These are phyloP conservation scores for Bemisia tabaci DNA, from an alignment of 1,140 invertebrate genomes.

Conservation along the genomic window DNA sequence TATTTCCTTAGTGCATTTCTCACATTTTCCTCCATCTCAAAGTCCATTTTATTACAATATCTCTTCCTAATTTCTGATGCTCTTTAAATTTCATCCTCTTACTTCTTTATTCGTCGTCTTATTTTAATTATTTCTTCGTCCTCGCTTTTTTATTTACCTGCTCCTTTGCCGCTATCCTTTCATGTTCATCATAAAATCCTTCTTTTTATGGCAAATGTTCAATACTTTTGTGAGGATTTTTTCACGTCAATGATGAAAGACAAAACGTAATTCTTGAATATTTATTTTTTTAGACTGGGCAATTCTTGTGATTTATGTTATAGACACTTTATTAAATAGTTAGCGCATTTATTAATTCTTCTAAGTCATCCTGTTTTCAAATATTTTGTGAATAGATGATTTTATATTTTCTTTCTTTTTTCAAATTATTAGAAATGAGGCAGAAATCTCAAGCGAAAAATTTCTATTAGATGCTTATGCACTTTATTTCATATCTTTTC, in stretches of 20 bases:
- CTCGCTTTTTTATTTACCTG: neutral
- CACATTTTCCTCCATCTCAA: too few relatives aligned
- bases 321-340: neutral
- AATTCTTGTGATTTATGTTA: neutral
- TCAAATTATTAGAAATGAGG: too few relatives aligned
- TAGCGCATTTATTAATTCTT: neutral
- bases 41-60: too few relatives aligned
- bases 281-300: neutral
- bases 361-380: neutral
- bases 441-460: neutral
- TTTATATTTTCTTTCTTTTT: too few relatives aligned
- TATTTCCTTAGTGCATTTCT: too few relatives aligned
- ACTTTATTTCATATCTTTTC: neutral
- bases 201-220: neutral
- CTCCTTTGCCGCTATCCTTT: neutral
- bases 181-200: neutral
- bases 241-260: too few relatives aligned
- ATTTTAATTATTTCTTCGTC: too few relatives aligned
- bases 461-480: neutral
- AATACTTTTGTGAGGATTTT: too few relatives aligned
- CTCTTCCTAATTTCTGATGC: too few relatives aligned
- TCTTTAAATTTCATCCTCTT: too few relatives aligned
- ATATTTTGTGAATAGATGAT: neutral
- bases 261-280: neutral
- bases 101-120: too few relatives aligned